Evolutionary conservation across 2,113 vertebrate genomes (phyloP), one percentile per base, ranked within the genome.

Genomic region (Hiodon tergisus): DNA sequence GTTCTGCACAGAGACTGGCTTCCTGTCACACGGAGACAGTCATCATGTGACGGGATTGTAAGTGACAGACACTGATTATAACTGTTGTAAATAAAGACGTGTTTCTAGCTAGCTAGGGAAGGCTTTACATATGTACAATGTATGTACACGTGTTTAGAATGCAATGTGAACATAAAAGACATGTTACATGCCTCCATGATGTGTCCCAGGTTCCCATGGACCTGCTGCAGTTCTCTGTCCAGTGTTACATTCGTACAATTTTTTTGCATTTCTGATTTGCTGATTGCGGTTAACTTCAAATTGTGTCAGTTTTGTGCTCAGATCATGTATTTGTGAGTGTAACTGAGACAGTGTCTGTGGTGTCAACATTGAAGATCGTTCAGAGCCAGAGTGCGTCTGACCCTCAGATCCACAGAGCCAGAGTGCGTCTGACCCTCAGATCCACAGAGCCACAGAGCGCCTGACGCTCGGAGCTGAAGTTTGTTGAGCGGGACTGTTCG

Each of bases 181-280:
- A 57, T 8, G 65, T 72, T 77, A 70, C 16, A 52, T 52, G 59
- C 70, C 72, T 76, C 58, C 72, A 62, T 3, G 83, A 81, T 88
- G 93, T 93, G 93, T 95, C 93, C 93, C 93, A 92, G 93, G 92
- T 93, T 94, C 94, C 93, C 83, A 90, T 47, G 88, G 85, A 83
- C 75, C 77, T 87, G 85, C 79, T 85, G 74, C 85, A 85, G 89
- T 87, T 85, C 85, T 89, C 78, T 91, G 83, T 80, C 81, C 73
- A 81, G 74, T 50, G 13, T 62, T 74, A 77, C 16, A 57, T 31
- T 55, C 73, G 63, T 54, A 72, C 76, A 65, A 68, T 16, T 4
- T 61, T 54, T 16, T 16, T 7, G 60, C 51, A n/a, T 70, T 63
- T 52, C 60, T 52, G 67, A 31, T 78, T 76, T 71, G 52, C 74